Evolutionary conservation across 2,888 invertebrate species (phyloP).

Genomic region (Heliconius ismenius): DNA sequence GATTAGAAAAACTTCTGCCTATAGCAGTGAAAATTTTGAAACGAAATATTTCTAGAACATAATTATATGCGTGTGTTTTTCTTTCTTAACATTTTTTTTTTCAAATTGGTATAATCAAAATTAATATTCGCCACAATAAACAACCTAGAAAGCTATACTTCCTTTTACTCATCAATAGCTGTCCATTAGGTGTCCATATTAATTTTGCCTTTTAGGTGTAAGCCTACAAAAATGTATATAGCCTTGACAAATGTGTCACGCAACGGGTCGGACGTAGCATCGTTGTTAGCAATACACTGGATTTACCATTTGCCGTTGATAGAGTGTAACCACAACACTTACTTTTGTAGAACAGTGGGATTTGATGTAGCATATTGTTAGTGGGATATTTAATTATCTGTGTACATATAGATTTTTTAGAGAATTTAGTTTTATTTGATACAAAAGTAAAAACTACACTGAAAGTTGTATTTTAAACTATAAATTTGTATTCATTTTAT

Average conservation of each 20-base stretch:
- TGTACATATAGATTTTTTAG: too few relatives aligned
- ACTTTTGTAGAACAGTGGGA: background rate
- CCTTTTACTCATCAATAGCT: conserved; percentile 23
- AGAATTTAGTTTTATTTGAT: too few relatives aligned
- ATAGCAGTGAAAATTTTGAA: too few relatives aligned
- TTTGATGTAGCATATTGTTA: background rate
- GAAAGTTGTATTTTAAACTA: too few relatives aligned
- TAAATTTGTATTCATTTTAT: too few relatives aligned
- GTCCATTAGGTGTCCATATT: conserved; percentile 37
- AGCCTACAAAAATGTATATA: conserved; percentile 29
- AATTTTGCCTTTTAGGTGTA: conserved; percentile 21
- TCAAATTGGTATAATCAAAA: conserved; percentile 3
- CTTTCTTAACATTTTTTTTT: background rate
- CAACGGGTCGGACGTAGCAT: conserved; percentile 12
- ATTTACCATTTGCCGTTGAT: conserved; percentile 20
- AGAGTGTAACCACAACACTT: conserved; percentile 16
- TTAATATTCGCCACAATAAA: background rate
- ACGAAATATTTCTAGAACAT: too few relatives aligned
- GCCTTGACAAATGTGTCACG: conserved; percentile 40
- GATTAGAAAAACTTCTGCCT: background rate
- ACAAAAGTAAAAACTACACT: too few relatives aligned
- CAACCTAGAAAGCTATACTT: background rate
- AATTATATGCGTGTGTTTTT: too few relatives aligned
- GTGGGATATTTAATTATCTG: too few relatives aligned
- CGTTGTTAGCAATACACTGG: conserved; percentile 26